Evolutionary conservation across 2,113 vertebrate species (phyloP).

Genomic region (Psammodynastes pulverulentus): DNA sequence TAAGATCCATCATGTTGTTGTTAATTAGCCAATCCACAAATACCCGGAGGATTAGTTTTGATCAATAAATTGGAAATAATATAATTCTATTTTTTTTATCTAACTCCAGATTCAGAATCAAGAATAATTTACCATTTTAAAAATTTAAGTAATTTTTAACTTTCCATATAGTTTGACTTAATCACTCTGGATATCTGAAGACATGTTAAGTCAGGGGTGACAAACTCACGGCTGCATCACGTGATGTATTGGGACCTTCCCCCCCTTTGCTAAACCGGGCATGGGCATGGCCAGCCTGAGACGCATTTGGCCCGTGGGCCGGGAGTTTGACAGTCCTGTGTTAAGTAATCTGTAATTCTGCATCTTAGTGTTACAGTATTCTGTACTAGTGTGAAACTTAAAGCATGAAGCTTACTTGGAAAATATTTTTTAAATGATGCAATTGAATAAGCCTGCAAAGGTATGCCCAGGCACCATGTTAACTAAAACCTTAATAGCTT

Average conservation of each 20-base stretch:
- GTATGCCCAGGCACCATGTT: slow-evolving; percentile 36
- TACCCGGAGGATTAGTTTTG: background rate
- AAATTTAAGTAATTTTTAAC: background rate
- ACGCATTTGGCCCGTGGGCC: no score
- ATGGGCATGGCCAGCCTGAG: no score
- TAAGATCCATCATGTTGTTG: background rate
- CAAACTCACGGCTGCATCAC: no score
- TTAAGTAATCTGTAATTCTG: background rate
- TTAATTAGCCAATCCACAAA: background rate
- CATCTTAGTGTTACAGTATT: background rate
- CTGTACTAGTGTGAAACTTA: background rate
- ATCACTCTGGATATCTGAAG: background rate
- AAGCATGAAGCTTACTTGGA: background rate
- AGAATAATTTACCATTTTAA: background rate
- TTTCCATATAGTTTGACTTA: background rate
- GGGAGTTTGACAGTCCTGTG: no score
- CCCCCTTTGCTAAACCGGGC: no score
- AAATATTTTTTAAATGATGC: background rate
- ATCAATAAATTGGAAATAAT: background rate
- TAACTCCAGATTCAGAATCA: background rate
- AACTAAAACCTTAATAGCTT: slow-evolving; percentile 25
- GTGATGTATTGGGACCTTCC: no score
- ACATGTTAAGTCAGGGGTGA: no score
- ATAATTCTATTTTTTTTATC: background rate
- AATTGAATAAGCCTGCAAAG: background rate